Base-by-base conservation (phyloP, 1,140 invertebrate genomes). In the Aphelenchoides fujianensis region DNA sequence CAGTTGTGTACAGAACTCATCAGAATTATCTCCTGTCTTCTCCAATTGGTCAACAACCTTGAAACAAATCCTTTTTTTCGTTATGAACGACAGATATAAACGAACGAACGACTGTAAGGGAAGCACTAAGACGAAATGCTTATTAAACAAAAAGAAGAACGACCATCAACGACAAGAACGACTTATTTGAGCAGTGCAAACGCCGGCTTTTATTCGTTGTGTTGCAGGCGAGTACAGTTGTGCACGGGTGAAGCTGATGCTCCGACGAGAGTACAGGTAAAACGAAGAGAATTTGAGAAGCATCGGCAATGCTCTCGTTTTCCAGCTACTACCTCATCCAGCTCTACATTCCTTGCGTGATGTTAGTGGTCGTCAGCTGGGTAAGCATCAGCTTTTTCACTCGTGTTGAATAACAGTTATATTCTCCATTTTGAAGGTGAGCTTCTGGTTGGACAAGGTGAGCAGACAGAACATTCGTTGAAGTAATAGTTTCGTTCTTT, bases 391-490 rank as follows among this genome's bases (percentile, higher is more conserved):
- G n/a, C n/a, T n/a, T n/a, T n/a, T n/a, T n/a, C n/a, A n/a, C n/a
- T n/a, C n/a, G n/a, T n/a, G n/a, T n/a, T n/a, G n/a, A n/a, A n/a
- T n/a, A n/a, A n/a, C n/a, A n/a, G n/a, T n/a, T n/a, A n/a, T n/a
- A n/a, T n/a, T n/a, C n/a, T n/a, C n/a, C n/a, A n/a, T 96, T 69
- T 94, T 92, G 41, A 95, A 94, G 94, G 94, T 96, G 67, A 94
- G 92, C 68, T 96, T 97, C 88, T 97, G 94, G 94, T 87, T 96
- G 79, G 94, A 97, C 88, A 83, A 84, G 67, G 78, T 74, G 34
- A 53, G 72, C 76, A 59, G 9, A 16, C 16, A n/a, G 12, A n/a
- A n/a, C n/a, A 0, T 76, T 19, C 63, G 48, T 57, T 9, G 27
- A 34, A 19, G 57, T 69, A 28, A 48, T 31, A 53, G n/a, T n/a